Conservation (phyloP, 2,113 vertebrate genomes). For the Aplodontia rufa region DNA sequence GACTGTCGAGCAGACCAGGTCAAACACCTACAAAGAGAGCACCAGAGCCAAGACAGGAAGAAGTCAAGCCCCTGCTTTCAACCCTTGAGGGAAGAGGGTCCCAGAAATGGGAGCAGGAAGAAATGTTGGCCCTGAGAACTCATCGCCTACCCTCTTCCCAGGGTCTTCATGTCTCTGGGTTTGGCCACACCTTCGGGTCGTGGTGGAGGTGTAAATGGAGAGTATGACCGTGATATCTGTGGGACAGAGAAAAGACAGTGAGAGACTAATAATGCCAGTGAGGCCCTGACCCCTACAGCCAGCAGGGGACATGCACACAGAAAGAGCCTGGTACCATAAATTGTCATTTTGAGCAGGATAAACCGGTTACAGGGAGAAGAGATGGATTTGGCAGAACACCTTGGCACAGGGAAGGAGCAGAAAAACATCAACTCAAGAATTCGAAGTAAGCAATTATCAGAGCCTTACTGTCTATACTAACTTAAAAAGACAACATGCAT, state of each 20-base stretch:
- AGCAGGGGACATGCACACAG: background rate
- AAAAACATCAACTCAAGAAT: background rate
- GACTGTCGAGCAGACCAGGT: slow-evolving; percentile 83
- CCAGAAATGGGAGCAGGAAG: rapidly evolving
- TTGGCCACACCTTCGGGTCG: slow-evolving; percentile 86
- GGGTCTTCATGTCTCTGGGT: slow-evolving; percentile 73
- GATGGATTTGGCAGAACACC: background rate
- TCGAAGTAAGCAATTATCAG: background rate
- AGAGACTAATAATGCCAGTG: background rate
- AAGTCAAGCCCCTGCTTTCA: background rate
- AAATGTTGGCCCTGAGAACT: background rate
- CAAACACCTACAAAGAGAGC: slow-evolving; percentile 82
- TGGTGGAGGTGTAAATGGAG: slow-evolving; percentile 84
- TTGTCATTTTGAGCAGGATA: background rate
- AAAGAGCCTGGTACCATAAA: background rate
- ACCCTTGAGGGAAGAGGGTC: background rate
- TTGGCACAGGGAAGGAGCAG: background rate
- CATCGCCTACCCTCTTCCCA: background rate
- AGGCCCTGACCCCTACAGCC: background rate
- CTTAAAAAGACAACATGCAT: background rate
- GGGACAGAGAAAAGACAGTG: background rate
- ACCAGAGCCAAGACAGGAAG: background rate
- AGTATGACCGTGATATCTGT: slow-evolving; percentile 67
- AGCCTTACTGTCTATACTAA: background rate
- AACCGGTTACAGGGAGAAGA: background rate